phyloP scores from a whole-genome alignment of 2,113 vertebrate species.

The Centropristis striata region DNA sequence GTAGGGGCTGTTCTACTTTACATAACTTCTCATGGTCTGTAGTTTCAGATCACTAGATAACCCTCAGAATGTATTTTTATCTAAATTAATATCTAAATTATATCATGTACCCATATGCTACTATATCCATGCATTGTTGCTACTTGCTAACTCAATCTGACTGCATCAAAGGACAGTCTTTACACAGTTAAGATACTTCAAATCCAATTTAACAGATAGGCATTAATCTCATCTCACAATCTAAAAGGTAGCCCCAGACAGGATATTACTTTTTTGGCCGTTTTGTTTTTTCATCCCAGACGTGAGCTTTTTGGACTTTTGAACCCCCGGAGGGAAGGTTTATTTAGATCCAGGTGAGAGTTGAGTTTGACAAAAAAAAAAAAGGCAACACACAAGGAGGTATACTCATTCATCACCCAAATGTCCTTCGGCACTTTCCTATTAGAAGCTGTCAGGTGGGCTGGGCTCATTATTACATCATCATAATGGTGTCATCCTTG shows the following conservation, averaged over 20 bases:
- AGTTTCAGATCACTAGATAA: neutral
- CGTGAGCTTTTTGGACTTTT: constrained; percentile 16
- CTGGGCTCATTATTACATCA: constrained; percentile 79
- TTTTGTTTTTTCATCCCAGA: constrained; percentile 16
- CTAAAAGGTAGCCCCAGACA: constrained; percentile 40
- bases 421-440: constrained; percentile 76
- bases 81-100: neutral
- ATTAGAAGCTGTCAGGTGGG: constrained; percentile 80
- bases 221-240: constrained; percentile 47
- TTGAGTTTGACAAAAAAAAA: constrained; percentile 46
- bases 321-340: constrained; percentile 35
- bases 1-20: too few species aligned
- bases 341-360: constrained; percentile 54
- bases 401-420: constrained; percentile 72
- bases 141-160: constrained; percentile 19
- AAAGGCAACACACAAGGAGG: constrained; percentile 51
- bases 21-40: too few species aligned
- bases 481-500: constrained; percentile 84
- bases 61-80: neutral
- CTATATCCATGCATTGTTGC: constrained; percentile 23
- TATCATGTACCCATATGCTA: neutral
- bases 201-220: constrained; percentile 42
- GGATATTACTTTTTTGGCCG: constrained; percentile 64
- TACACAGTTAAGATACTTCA: constrained; percentile 29
- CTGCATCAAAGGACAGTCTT: constrained; percentile 20